A percentile compares a stretch with the other conserved stretches of the same genome.
phyloP scores from a whole-genome alignment of 2,888 invertebrate genomes.

The Doris montereyensis region DNA sequence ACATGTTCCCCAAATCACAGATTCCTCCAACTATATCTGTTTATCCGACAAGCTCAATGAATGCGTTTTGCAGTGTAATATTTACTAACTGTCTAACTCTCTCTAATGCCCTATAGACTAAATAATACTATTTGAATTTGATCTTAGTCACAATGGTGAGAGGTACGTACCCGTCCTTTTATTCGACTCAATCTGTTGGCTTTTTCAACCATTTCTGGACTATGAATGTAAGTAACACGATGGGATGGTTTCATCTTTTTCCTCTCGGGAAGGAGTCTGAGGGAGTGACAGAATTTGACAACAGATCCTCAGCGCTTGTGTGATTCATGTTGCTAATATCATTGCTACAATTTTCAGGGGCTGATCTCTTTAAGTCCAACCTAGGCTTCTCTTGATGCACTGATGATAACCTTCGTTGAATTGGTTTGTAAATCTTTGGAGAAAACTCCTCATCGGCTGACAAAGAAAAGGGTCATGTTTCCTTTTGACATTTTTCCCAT shows the following conservation, averaged over 20 bases:
- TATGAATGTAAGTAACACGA: conserved; percentile 38
- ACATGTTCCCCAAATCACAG: too few species aligned
- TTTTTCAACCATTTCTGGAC: conserved; percentile 35
- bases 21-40: too few species aligned
- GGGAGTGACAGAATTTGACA: too few species aligned
- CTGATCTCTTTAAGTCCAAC: background rate
- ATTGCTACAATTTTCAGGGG: too few species aligned
- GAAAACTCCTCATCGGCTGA: background rate
- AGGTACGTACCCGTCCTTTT: conserved; percentile 36
- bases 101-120: background rate
- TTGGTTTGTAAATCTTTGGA: background rate
- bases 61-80: background rate
- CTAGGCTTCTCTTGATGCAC: too few species aligned
- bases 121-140: background rate
- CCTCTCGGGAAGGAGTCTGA: too few species aligned
- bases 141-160: background rate
- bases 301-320: too few species aligned
- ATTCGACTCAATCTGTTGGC: conserved; percentile 38
- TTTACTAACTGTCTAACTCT: background rate
- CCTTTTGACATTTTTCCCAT: too few species aligned
- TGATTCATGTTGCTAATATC: too few species aligned
- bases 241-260: background rate
- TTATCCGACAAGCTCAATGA: too few species aligned
- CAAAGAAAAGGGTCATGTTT: background rate
- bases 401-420: background rate